phyloP scores from a whole-genome alignment of 1,140 invertebrate species.

The Drosophila rufa region DNA sequence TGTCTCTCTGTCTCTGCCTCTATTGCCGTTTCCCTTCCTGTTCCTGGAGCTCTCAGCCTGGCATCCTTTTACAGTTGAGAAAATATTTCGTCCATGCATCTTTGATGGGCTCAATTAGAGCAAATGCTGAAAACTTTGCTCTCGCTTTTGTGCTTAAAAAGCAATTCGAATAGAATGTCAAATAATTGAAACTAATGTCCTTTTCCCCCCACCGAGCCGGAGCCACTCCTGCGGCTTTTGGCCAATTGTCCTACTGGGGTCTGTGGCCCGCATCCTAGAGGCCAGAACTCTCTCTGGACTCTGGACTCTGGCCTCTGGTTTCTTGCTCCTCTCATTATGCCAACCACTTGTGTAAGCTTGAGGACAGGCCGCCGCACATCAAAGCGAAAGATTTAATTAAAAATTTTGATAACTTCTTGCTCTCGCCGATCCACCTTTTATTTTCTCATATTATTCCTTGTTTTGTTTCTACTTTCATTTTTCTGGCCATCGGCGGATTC shows the following conservation, averaged over 20 bases:
- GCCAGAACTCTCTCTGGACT: no score
- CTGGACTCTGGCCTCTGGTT: constrained; percentile 1
- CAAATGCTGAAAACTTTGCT: constrained; percentile 20
- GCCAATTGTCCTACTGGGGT: constrained; percentile 37
- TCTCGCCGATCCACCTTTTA: constrained; percentile 30
- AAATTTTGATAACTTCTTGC: constrained; percentile 73
- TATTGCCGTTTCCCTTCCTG: neutral
- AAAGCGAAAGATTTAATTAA: constrained; percentile 78
- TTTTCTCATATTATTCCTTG: neutral
- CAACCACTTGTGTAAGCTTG: constrained; percentile 48
- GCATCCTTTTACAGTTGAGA: constrained; percentile 33
- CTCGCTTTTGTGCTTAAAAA: constrained; percentile 56
- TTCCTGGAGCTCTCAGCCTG: no score
- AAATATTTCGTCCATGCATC: constrained; percentile 41
- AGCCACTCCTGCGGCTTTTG: constrained; percentile 31
- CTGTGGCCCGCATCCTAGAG: neutral
- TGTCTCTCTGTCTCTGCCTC: neutral
- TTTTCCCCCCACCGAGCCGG: neutral
- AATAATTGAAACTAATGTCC: constrained; percentile 60
- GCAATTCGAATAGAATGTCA: constrained; percentile 61
- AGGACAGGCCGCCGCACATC: constrained; percentile 44
- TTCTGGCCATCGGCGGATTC: constrained; percentile 53
- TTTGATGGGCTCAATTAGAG: constrained; percentile 54
- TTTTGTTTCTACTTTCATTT: neutral
- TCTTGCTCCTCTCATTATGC: constrained; percentile 33